These are phyloP conservation scores for Nansenia antarctica DNA, from an alignment of 2,113 vertebrate species.

Conservation along the genomic window DNA sequence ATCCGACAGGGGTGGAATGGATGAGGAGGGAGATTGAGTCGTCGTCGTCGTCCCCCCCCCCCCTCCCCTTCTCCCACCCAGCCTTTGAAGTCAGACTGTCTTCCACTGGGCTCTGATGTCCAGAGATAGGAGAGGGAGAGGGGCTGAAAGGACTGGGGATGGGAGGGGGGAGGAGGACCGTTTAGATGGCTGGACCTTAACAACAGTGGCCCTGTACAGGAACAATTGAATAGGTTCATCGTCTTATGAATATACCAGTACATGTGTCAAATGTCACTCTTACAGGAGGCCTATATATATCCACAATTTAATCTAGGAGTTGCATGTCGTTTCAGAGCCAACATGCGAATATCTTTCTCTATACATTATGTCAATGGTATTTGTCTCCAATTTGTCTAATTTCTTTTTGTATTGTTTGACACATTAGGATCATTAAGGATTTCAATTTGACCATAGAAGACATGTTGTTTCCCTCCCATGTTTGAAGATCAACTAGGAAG, in stretches of 20 bases:
- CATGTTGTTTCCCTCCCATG: too few species aligned
- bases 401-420: too few species aligned
- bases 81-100: conserved; percentile 67
- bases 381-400: too few species aligned
- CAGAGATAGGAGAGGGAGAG: conserved; percentile 60
- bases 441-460: too few species aligned
- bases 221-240: not conserved
- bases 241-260: not conserved
- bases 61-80: conserved; percentile 64
- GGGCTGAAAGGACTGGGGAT: not conserved
- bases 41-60: not conserved
- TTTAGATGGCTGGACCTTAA: conserved; percentile 38
- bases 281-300: too few species aligned
- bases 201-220: conserved; percentile 26
- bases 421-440: too few species aligned
- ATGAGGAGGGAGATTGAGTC: conserved; percentile 17
- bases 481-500: too few species aligned
- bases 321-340: too few species aligned
- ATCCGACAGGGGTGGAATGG: conserved; percentile 59
- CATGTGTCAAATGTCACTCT: conserved; percentile 6
- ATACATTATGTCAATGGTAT: too few species aligned
- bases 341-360: too few species aligned
- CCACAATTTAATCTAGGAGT: too few species aligned
- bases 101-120: conserved; percentile 69
- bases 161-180: conserved; percentile 23